These are phyloP conservation scores for Pseudochirops cupreus DNA, from an alignment of 2,797 vertebrate species.

Conservation along the genomic window DNA sequence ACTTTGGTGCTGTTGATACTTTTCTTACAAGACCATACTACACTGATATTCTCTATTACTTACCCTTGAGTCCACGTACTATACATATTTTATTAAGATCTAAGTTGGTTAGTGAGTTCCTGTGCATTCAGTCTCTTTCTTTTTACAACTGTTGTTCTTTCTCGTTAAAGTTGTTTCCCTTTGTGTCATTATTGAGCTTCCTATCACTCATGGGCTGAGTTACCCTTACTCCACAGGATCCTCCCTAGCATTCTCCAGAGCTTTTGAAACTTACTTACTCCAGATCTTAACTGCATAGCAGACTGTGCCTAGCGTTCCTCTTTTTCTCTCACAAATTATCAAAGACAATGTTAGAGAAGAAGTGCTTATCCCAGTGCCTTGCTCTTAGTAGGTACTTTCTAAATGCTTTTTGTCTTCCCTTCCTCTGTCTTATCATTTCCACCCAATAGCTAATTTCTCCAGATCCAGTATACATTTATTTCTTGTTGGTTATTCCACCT, in stretches of 20 bases:
- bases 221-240: neutral
- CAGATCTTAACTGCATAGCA: neutral
- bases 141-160: neutral
- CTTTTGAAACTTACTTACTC: neutral
- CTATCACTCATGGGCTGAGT: neutral
- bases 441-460: neutral
- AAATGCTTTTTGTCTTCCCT: neutral
- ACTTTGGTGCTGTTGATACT: neutral
- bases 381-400: neutral
- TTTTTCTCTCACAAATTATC: neutral
- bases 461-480: neutral
- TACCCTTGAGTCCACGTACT: neutral
- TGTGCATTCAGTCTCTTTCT: neutral
- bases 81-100: neutral
- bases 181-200: neutral
- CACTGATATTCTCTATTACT: neutral
- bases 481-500: neutral
- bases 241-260: neutral
- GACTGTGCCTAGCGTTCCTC: neutral
- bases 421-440: neutral
- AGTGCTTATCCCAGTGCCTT: neutral
- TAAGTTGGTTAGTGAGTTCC: neutral
- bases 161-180: neutral
- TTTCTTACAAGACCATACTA: neutral
- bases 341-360: neutral